Percentiles rank a stretch among this genome's conserved stretches.
Evolutionary conservation across 2,113 vertebrate species (phyloP).

Genomic region (Ancistrus triradiatus): DNA sequence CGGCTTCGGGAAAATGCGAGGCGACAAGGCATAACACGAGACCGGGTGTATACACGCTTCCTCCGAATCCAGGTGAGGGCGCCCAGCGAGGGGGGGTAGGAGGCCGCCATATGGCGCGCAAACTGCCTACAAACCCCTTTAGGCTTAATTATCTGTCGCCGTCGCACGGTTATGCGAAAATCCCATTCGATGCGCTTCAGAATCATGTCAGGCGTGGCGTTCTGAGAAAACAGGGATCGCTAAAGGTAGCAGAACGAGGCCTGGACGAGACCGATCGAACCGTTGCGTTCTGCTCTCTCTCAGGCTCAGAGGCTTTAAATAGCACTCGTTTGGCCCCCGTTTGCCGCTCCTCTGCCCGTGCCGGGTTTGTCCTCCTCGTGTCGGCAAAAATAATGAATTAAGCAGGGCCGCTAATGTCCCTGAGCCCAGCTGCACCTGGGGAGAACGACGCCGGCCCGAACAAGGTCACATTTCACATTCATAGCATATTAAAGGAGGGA

Average conservation of each 20-base stretch:
- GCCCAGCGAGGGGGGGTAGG: background rate
- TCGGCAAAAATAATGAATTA: constrained; percentile 36
- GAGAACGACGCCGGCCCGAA: background rate
- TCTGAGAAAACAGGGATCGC: too few relatives aligned
- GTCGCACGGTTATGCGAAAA: too few relatives aligned
- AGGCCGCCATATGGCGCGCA: constrained; percentile 14
- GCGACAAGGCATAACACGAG: constrained; percentile 26
- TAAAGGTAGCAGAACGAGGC: too few relatives aligned
- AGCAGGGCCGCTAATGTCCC: constrained; percentile 18
- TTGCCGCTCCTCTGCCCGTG: background rate
- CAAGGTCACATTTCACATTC: constrained; percentile 39
- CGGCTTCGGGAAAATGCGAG: constrained; percentile 28
- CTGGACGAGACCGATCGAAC: too few relatives aligned
- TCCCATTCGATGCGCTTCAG: too few relatives aligned
- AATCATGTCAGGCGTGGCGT: too few relatives aligned
- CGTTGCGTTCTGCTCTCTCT: too few relatives aligned
- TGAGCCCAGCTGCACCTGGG: constrained; percentile 22
- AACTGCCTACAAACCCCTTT: constrained; percentile 5
- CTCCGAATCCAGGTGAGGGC: constrained; percentile 20
- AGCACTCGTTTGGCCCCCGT: background rate
- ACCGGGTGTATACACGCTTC: constrained; percentile 2
- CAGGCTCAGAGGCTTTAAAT: constrained; percentile 23
- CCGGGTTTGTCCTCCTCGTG: constrained; percentile 22
- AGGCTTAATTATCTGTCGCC: constrained; percentile 2
- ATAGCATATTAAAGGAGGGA: constrained; percentile 25